Evolutionary conservation across 2,797 vertebrate genomes (phyloP), one percentile per base, ranked within the genome.

Genomic region (Pampus argenteus): DNA sequence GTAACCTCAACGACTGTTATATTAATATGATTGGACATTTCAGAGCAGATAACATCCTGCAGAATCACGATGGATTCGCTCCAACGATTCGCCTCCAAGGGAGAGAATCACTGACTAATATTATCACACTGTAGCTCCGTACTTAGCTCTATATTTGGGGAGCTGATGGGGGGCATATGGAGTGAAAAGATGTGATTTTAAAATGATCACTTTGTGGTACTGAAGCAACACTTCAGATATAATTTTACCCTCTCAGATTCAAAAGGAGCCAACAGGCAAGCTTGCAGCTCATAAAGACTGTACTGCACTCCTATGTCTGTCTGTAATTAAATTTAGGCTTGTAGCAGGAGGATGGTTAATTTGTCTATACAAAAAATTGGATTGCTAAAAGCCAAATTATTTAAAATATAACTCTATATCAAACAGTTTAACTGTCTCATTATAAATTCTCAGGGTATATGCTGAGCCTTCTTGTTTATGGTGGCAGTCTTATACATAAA

Each of bases 211-310:
- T 74, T 79, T 71, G 83, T 78, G 85, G 81, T 81, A 71, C 76
- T 76, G 70, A 82, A 87, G 79, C 82, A 89, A 86, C 81, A 88
- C 85, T 87, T 85, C 78, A 79, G 66, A 62, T 87, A 79, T 88
- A 81, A 92, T 87, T 89, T 75, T 71, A 76, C 79, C 74, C 58
- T 73, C 67, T 59, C 66, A 45, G 57, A 70, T 87, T 71, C 59
- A 71, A 77, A 9, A 71, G 42, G 52, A 78, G 82, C 66, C 76
- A 78, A 70, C 28, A 48, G 56, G 64, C 58, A 44, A 70, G 54
- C 49, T 62, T 62, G 34, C 9, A 48, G 38, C 71, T 79, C 61
- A 61, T 65, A 66, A 87, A 87, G 83, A 59, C 69, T 75, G 78
- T 65, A 82, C 83, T 90, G 87, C 85, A 89, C 86, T 79, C 82